Evolutionary conservation across 1,140 invertebrate genomes (phyloP).

Genomic region (Gonatopus flavifemur): DNA sequence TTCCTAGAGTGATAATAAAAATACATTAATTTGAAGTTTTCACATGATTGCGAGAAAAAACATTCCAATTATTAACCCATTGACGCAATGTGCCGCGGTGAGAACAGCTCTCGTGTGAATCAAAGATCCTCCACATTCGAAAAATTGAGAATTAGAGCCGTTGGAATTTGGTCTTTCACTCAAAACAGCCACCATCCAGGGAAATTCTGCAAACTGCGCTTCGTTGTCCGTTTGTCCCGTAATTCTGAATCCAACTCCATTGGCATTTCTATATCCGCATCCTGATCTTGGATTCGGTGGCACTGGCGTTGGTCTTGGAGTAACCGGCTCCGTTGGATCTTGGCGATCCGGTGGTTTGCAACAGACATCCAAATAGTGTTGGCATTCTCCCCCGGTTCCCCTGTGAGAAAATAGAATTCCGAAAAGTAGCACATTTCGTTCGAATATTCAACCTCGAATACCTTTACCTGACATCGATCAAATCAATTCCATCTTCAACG

Average conservation of each 20-base stretch:
- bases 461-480: slow-evolving; percentile 73
- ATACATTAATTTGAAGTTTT: background rate
- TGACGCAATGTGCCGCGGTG: slow-evolving; percentile 61
- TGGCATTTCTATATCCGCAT: slow-evolving; percentile 71
- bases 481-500: slow-evolving; percentile 68
- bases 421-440: too few relatives aligned
- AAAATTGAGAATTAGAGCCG: slow-evolving; percentile 43
- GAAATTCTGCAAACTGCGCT: slow-evolving; percentile 65
- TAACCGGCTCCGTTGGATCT: slow-evolving; percentile 23
- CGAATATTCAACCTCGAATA: slow-evolving; percentile 51
- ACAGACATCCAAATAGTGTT: slow-evolving; percentile 69
- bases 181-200: slow-evolving; percentile 61
- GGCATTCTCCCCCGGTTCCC: too few relatives aligned
- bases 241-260: slow-evolving; percentile 72
- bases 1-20: slow-evolving; percentile 33
- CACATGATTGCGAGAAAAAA: background rate
- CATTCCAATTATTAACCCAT: slow-evolving; percentile 37
- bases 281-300: slow-evolving; percentile 38
- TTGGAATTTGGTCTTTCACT: slow-evolving; percentile 33
- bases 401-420: too few relatives aligned
- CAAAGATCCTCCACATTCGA: slow-evolving; percentile 59
- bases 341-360: slow-evolving; percentile 55
- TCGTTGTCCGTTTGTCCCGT: slow-evolving; percentile 67
- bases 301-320: too few relatives aligned
- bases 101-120: slow-evolving; percentile 56